Evolutionary conservation across 2,888 invertebrate genomes (phyloP), one percentile per base, ranked within the genome.

Genomic region (Pachliopta kotzebuea): DNA sequence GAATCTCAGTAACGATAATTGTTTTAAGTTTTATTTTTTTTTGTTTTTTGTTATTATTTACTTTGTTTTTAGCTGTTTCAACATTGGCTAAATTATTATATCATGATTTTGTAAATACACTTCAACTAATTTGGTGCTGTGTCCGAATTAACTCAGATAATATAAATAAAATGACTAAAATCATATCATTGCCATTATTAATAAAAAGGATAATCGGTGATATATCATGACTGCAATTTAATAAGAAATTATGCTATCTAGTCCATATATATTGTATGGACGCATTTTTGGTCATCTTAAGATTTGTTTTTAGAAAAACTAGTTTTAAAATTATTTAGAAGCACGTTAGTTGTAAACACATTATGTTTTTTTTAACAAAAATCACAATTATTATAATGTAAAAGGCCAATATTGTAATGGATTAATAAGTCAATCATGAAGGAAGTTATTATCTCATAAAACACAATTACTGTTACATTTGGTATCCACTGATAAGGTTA

Each of bases 1-100:
- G 62, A 66, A 66, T 66, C 62, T 59, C 65, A 61, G 29, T 49
- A n/a, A 0, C 17, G 20, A 20, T 59, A n/a, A 52, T 52, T 52
- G 31, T 56, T 17, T 57, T 24, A 50, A 14, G 21, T 50, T 62
- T 18, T 62, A 23, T 62, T n/a, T n/a, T 6, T 42, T 18, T 45
- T 45, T 45, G 18, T 45, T n/a, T 45, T n/a, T n/a, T 45, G 18
- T 45, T n/a, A 7, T 11, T 57, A 37, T 58, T 26, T 49, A 31
- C 9, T 24, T 29, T 60, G 60, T 37, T 60, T 62, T 58, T 37
- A 45, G 54, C 54, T 55, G 11, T 37, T 9, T 11, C 37, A 37
- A 37, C 14, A 14, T 37, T 14, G 37, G 37, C 37, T 29, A 50
- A 55, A 31, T 37, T n/a, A 60, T 42, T 53, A 49, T 60, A 53